Evolutionary conservation across 1,140 invertebrate species (phyloP).

Genomic region (Achatina immaculata): DNA sequence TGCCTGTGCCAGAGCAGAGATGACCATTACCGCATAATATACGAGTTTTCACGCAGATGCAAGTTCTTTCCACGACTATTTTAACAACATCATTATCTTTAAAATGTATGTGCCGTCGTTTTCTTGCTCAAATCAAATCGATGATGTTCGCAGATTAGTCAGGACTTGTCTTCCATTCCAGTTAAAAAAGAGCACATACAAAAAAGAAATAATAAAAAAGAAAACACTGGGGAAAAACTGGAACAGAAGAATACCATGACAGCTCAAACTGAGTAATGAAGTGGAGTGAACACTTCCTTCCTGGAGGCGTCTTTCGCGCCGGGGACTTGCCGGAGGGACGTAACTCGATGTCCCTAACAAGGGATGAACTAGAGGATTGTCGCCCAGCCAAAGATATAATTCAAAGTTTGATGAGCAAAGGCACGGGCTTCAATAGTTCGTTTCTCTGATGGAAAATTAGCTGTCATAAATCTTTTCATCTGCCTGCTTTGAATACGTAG

Average conservation of each 20-base stretch:
- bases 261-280: conserved; percentile 16
- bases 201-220: not conserved
- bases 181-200: not conserved
- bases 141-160: not conserved
- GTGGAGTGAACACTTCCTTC: not conserved
- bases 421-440: not conserved
- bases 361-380: conserved; percentile 8
- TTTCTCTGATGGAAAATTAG: conserved; percentile 5
- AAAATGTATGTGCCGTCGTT: conserved; percentile 11
- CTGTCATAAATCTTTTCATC: conserved; percentile 25
- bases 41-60: not conserved
- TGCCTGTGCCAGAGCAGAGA: not conserved
- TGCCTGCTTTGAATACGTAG: not conserved
- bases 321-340: conserved; percentile 19
- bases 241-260: not conserved
- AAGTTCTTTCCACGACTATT: not conserved
- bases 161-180: conserved; percentile 11
- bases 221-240: not conserved
- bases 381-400: not conserved
- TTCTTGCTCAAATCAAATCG: not conserved
- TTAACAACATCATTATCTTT: conserved; percentile 4
- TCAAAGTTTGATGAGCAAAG: not conserved
- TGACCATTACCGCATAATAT: too few relatives aligned
- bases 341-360: conserved; percentile 24
- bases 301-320: not conserved